Base-by-base conservation (phyloP, 2,113 vertebrate genomes). In the Cynopterus brachyotis region DNA sequence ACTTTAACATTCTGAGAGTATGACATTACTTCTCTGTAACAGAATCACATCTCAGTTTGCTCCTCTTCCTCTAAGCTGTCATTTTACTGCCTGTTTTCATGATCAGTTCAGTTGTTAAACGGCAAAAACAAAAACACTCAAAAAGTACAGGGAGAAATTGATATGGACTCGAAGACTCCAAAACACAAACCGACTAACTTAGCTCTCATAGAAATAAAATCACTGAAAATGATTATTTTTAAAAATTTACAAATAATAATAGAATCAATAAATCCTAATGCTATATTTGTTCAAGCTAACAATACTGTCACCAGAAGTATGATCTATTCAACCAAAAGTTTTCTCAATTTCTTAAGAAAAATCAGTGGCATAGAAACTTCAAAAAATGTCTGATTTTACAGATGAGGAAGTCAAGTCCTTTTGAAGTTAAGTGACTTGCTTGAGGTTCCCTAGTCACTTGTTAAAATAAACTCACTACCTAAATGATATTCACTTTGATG, bases 351-450 rank as follows among this genome's bases (percentile, higher is more conserved):
- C 59, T 75, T 79, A 62, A 64, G 13, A 67, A 26, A n/a, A 10
- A 81, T n/a, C 22, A 24, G 15, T 22, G 37, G 11, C 13, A 57
- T n/a, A 5, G 13, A 57, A 45, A 79, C 45, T 35, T 91, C 42
- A 60, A 26, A 40, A 90, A 90, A 73, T 55, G 66, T 47, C 86
- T 92, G 40, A 89, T 88, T 94, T 88, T 67, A 67, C 30, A 95
- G 66, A 73, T 4, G 59, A 91, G 55, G n/a, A 95, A 76, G 59
- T 50, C 17, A n/a, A 55, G 32, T 32, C 64, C 15, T 91, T 55
- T 15, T 42, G 24, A 6, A 3, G 42, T 60, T 59, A 47, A 75
- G 60, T 1, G 4, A 50, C 50, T 81, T 40, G 50, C 32, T 50
- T 69, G 15, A 75, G 64, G 53, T n/a, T 5, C 17, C 69, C 12